These are phyloP conservation scores for Magallana ariakensis DNA, from an alignment of 1,140 invertebrate species.

Conservation along the genomic window DNA sequence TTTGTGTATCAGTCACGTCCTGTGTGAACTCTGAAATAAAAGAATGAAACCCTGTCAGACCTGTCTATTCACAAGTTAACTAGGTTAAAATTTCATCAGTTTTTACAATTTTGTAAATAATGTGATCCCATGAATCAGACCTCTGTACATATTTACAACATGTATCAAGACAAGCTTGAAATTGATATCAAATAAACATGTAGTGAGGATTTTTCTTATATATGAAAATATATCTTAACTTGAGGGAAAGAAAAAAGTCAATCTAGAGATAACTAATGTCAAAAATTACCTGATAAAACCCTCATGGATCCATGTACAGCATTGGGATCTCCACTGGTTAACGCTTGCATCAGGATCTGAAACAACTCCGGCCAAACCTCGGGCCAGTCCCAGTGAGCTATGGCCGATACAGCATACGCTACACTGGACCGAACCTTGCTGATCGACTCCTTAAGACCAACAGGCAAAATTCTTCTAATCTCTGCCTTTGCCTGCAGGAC, in stretches of 20 bases:
- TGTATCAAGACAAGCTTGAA: too few species aligned
- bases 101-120: too few species aligned
- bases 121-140: too few species aligned
- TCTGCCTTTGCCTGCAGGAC: conserved; percentile 83
- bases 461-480: conserved; percentile 85
- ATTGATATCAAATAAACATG: too few species aligned
- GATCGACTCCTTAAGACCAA: conserved; percentile 86
- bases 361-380: conserved; percentile 88
- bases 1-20: conserved; percentile 86
- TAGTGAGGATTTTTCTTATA: too few species aligned
- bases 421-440: conserved; percentile 87
- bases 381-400: conserved; percentile 90
- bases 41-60: neutral
- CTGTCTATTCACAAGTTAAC: too few species aligned
- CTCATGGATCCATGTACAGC: conserved; percentile 89
- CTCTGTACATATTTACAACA: too few species aligned
- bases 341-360: conserved; percentile 85
- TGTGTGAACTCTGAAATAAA: conserved; percentile 84
- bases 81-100: too few species aligned
- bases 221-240: too few species aligned
- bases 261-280: too few species aligned
- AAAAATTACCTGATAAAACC: conserved; percentile 83
- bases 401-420: conserved; percentile 88
- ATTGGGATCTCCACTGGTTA: conserved; percentile 80
- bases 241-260: too few species aligned